These are phyloP conservation scores for Pangasianodon gigas DNA, from an alignment of 2,113 vertebrate species.

Conservation along the genomic window DNA sequence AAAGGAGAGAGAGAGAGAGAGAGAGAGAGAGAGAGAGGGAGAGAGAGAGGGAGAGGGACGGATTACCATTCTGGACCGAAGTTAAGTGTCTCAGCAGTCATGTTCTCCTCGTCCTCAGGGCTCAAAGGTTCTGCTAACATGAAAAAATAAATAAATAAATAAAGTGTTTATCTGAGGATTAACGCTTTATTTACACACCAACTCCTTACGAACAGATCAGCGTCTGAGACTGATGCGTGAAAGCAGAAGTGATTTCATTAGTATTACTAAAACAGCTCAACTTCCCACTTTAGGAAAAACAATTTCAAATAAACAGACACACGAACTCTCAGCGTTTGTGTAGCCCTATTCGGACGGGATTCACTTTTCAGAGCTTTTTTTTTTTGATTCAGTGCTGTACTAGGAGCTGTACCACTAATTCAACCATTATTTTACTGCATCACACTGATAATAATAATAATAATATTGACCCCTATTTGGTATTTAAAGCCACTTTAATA, in stretches of 20 bases:
- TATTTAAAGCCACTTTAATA: too few relatives aligned
- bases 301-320: neutral
- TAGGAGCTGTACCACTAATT: too few relatives aligned
- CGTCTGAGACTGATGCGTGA: neutral
- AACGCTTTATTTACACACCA: neutral
- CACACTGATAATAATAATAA: neutral
- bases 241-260: neutral
- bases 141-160: neutral
- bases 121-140: constrained; percentile 45
- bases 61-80: constrained; percentile 81
- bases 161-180: neutral
- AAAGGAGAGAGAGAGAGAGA: neutral
- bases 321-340: neutral
- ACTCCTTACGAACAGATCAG: neutral
- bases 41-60: neutral
- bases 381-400: too few relatives aligned
- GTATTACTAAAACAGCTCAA: neutral
- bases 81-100: constrained; percentile 82
- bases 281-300: neutral
- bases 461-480: neutral
- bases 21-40: neutral
- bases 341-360: neutral
- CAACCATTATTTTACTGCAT: neutral
- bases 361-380: neutral
- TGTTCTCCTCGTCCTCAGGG: constrained; percentile 57